Evolutionary conservation across 2,888 invertebrate genomes (phyloP).

Genomic region (Sthenelais limicola): DNA sequence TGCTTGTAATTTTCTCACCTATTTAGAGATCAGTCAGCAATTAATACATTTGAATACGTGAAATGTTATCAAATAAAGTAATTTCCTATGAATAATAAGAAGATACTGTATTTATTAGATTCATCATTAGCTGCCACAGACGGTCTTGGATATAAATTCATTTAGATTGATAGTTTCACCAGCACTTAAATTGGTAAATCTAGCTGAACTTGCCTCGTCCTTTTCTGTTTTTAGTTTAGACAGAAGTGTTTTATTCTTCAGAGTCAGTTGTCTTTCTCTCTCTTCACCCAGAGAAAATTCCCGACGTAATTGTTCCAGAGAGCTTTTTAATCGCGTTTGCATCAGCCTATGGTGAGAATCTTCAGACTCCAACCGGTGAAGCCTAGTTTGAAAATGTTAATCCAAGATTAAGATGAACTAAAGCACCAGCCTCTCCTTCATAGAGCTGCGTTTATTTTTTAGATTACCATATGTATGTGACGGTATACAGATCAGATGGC

Average conservation of each 20-base stretch:
- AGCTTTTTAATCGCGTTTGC: conserved; percentile 56
- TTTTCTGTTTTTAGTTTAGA: conserved; percentile 63
- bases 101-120: neutral
- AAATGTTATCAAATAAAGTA: neutral
- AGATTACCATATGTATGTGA: too few species aligned
- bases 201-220: conserved; percentile 60
- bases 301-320: conserved; percentile 57
- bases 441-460: too few species aligned
- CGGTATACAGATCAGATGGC: too few species aligned
- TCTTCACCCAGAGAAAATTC: conserved; percentile 60
- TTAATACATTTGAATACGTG: neutral
- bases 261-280: conserved; percentile 61
- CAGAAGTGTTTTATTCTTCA: conserved; percentile 58
- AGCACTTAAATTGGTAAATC: too few species aligned
- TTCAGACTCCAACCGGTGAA: conserved; percentile 59
- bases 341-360: conserved; percentile 58
- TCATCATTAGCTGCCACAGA: neutral
- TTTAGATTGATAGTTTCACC: neutral
- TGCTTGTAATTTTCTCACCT: conserved; percentile 63
- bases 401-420: too few species aligned
- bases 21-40: neutral
- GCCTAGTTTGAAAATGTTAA: too few species aligned
- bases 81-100: too few species aligned
- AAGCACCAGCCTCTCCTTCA: too few species aligned
- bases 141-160: neutral